Evolutionary conservation across 37 sponge, comb jelly and placozoan species (phyloP).

Genomic region (Spongilla lacustris): DNA sequence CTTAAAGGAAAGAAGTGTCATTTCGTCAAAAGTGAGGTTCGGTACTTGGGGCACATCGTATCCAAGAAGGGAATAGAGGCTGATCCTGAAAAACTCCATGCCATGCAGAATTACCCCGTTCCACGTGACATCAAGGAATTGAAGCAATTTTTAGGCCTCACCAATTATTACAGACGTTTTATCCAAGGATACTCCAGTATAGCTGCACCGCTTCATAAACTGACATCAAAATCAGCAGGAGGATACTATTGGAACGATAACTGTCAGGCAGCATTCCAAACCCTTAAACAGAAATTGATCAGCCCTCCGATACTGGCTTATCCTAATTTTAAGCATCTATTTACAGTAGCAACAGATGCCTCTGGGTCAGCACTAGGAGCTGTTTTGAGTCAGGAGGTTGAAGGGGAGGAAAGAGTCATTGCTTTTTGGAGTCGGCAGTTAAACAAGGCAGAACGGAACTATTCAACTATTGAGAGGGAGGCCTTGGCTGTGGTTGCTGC

Average conservation of each 20-base stretch:
- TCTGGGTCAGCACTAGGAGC: conserved; percentile 42
- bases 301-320: conserved; percentile 27
- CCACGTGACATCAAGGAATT: conserved; percentile 30
- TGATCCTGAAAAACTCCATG: conserved; percentile 21
- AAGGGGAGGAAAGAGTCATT: conserved; percentile 33
- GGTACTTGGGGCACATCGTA: conserved; percentile 51
- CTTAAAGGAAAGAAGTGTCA: conserved; percentile 35
- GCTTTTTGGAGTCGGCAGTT: conserved; percentile 43
- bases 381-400: conserved; percentile 34
- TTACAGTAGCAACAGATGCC: conserved; percentile 33
- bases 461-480: conserved; percentile 43
- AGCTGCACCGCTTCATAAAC: conserved; percentile 37
- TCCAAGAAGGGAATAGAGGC: conserved; percentile 30
- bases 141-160: conserved; percentile 46
- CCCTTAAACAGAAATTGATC: conserved; percentile 17
- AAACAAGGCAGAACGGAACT: conserved; percentile 37
- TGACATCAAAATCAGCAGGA: conserved; percentile 21
- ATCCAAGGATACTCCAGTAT: conserved; percentile 28
- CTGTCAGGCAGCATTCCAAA: conserved; percentile 37
- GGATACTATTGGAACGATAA: conserved; percentile 7
- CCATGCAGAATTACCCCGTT: conserved; percentile 34
- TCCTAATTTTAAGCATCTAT: conserved; percentile 21
- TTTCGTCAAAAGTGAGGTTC: conserved; percentile 18
- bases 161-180: conserved; percentile 34
- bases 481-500: conserved; percentile 37